Evolutionary conservation across 2,113 vertebrate genomes (phyloP).

Genomic region (Aleadryas rufinucha): DNA sequence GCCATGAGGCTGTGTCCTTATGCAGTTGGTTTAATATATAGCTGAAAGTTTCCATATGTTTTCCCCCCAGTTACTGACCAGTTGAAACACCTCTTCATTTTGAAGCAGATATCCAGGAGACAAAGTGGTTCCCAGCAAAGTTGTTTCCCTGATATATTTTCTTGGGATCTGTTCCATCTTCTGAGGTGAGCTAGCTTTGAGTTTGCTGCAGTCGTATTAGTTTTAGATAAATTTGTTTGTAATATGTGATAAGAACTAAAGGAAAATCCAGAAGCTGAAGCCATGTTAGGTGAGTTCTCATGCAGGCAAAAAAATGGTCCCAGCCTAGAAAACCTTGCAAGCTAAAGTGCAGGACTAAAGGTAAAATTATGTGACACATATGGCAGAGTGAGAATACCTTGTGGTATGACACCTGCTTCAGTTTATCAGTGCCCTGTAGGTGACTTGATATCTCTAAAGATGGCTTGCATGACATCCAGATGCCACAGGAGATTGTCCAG

Average conservation of each 20-base stretch:
- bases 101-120: background rate
- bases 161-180: background rate
- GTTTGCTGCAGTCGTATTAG: background rate
- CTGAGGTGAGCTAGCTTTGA: background rate
- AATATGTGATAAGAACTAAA: background rate
- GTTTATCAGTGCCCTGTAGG: background rate
- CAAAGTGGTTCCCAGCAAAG: background rate
- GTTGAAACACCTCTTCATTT: background rate
- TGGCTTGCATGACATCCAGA: background rate
- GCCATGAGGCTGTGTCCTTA: background rate
- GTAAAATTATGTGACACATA: background rate
- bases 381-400: background rate
- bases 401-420: background rate
- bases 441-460: background rate
- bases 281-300: background rate
- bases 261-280: background rate
- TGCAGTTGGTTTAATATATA: background rate
- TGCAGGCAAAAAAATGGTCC: background rate
- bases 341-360: background rate
- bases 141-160: background rate
- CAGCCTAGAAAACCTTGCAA: background rate
- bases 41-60: background rate
- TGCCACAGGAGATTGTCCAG: background rate
- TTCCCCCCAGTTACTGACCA: background rate
- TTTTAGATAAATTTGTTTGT: background rate